Evolutionary conservation across 2,888 invertebrate species (phyloP).

Genomic region (Cryptus viduatorius): DNA sequence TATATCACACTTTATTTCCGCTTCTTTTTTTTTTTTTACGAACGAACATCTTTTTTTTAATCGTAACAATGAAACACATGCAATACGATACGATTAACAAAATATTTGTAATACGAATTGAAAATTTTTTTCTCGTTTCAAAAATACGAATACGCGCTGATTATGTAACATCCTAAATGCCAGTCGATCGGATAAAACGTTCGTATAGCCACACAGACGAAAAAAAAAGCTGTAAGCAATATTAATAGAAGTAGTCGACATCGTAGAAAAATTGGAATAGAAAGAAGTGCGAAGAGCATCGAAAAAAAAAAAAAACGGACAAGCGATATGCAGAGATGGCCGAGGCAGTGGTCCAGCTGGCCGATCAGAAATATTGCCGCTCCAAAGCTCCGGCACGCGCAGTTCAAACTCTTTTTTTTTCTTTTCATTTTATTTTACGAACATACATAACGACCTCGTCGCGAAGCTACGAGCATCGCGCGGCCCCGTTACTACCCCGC

Average conservation of each 20-base stretch:
- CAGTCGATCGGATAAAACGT: background rate
- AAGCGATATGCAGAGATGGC: background rate
- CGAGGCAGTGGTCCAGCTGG: background rate
- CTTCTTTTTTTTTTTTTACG: too few relatives aligned
- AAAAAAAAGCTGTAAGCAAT: background rate
- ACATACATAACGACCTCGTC: background rate
- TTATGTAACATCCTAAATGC: background rate
- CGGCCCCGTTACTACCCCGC: background rate
- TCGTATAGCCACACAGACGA: background rate
- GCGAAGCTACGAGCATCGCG: background rate
- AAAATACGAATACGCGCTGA: too few relatives aligned
- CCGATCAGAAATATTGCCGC: conserved; percentile 33
- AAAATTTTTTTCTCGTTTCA: too few relatives aligned
- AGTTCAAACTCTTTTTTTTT: background rate
- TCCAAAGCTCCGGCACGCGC: background rate
- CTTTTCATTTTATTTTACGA: conserved; percentile 2
- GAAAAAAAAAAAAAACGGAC: conserved; percentile 12
- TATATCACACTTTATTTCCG: too few relatives aligned
- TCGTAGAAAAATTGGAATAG: background rate
- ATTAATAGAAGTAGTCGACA: background rate
- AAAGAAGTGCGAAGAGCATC: background rate
- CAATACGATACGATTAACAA: too few relatives aligned
- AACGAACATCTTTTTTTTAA: too few relatives aligned
- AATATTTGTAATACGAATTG: too few relatives aligned
- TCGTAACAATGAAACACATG: too few relatives aligned